These are phyloP conservation scores for Phymastichus coffea DNA, from an alignment of 1,140 invertebrate genomes.

Conservation along the genomic window DNA sequence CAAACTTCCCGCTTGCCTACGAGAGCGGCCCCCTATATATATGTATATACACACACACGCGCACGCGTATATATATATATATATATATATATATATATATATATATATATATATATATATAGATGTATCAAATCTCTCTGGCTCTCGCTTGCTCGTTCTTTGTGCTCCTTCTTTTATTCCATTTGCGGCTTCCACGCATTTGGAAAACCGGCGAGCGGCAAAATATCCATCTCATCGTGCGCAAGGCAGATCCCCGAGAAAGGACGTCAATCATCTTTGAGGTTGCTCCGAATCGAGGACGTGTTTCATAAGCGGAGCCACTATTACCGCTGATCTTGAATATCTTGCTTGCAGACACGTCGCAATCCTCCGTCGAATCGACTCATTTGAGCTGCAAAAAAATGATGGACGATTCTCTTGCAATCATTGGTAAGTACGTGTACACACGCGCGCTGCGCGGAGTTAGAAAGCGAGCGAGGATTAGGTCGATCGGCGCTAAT, in stretches of 20 bases:
- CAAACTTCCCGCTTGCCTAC: slow-evolving; percentile 6
- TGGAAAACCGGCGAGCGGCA: not conserved
- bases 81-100: no score
- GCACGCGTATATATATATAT: no score
- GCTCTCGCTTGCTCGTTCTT: no score
- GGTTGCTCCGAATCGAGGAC: not conserved
- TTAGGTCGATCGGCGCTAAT: slow-evolving; percentile 2
- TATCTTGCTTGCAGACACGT: no score
- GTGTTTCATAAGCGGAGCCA: not conserved
- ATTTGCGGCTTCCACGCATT: not conserved
- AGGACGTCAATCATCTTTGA: slow-evolving; percentile 1
- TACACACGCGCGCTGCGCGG: not conserved
- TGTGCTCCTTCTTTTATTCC: not conserved
- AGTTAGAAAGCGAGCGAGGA: not conserved
- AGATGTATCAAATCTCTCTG: no score
- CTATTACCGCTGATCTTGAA: slow-evolving; percentile 3
- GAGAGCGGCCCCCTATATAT: not conserved
- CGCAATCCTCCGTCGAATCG: no score
- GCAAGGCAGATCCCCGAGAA: not conserved
- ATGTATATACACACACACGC: no score
- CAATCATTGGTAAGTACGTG: no score
- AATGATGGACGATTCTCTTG: no score
- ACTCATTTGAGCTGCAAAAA: no score
- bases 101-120: no score
- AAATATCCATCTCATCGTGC: slow-evolving; percentile 12